Evolutionary conservation across 2,113 vertebrate species (phyloP).

Genomic region (Cyanoliseus patagonus): DNA sequence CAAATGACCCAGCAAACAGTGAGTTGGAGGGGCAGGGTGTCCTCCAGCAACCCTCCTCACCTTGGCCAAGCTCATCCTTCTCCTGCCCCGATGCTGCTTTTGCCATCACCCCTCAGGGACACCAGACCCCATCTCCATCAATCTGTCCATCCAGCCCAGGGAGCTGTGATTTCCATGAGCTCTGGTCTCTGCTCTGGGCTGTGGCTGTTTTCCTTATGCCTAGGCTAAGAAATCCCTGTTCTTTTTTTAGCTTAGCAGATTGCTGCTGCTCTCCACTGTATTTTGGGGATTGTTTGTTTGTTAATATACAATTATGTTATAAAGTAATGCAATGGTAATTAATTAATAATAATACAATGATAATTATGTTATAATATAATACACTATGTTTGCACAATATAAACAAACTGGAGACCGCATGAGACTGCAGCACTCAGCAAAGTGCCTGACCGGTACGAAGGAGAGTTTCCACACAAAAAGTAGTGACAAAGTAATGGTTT

Average conservation of each 20-base stretch:
- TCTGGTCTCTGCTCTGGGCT: not conserved
- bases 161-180: not conserved
- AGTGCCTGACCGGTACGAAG: not conserved
- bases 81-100: not conserved
- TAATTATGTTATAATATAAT: no score
- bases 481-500: not conserved
- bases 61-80: not conserved
- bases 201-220: not conserved
- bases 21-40: not conserved
- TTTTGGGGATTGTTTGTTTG: not conserved
- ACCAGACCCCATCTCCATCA: not conserved
- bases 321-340: no score
- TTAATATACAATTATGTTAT: not conserved
- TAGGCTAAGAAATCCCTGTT: not conserved
- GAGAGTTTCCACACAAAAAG: not conserved
- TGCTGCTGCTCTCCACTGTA: not conserved
- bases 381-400: not conserved
- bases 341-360: no score
- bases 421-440: not conserved
- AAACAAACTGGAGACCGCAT: not conserved
- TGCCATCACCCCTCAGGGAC: not conserved
- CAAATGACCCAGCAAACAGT: not conserved
- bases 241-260: not conserved
- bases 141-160: not conserved
- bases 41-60: not conserved